Evolutionary conservation across 2,797 vertebrate genomes (phyloP), one percentile per base, ranked within the genome.

Genomic region (Nannoperca obscura): DNA sequence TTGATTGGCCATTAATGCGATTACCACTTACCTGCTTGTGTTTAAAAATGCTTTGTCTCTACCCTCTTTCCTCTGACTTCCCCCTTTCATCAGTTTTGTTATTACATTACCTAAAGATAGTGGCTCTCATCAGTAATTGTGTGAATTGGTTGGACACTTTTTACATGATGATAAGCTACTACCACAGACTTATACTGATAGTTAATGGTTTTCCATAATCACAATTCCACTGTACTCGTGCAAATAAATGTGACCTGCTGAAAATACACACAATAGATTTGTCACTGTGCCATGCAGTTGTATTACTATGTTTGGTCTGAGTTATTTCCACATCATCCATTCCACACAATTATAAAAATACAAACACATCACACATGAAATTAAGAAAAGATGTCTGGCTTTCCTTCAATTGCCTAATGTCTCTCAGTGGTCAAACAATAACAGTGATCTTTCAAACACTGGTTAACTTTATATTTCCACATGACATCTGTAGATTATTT

Each of bases 401-500:
- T 64, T 59, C 14, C 24, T 55, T 46, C 12, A 27, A 7, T 38
- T 36, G 44, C 47, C 40, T 34, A 64, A 70, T 58, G 53, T 67
- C 30, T 66, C 53, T 63, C 14, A 7, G 38, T 30, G 53, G 76
- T 77, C 5, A 15, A 73, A 53, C 61, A 81, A 50, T 52, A 80
- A 68, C 47, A 69, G 30, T 20, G 10, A 60, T 60, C 38, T 78
- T 76, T 71, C 49, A 71, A 76, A 78, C 76, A 60, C n/a, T 10
- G 54, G 36, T 27, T 71, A 46, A 77, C 59, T 84, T 82, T 78
- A 34, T 82, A 72, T 90, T 81, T 74, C 67, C 57, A 69, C 52
- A 54, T 59, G 66, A 68, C 36, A 75, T 61, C 50, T 76, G 68
- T 32, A 68, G 54, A 76, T 68, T 34, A 68, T 78, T 81, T 76